Evolutionary conservation across 2,113 vertebrate species (phyloP).

Genomic region (Amphiprion percula): DNA sequence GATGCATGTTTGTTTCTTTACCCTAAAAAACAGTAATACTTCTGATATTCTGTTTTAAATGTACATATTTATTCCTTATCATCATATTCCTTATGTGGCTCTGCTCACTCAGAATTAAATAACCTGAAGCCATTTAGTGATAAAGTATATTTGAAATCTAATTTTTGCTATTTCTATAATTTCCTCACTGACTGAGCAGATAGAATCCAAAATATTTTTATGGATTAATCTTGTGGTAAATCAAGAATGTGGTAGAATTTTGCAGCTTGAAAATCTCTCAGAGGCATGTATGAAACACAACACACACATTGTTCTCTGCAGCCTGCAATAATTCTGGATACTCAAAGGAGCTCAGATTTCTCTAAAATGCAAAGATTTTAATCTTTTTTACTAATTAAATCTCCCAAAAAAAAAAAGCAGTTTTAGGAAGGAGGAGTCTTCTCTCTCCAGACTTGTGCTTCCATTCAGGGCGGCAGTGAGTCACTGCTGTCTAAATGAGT

Average conservation of each 20-base stretch:
- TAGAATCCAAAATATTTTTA: neutral
- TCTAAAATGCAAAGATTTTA: slow-evolving; percentile 9
- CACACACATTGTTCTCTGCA: neutral
- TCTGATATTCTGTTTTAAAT: neutral
- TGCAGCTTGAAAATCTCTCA: slow-evolving; percentile 29
- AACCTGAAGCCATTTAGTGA: neutral
- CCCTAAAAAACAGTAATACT: neutral
- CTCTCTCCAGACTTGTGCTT: slow-evolving; percentile 71
- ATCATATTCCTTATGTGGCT: slow-evolving; percentile 26
- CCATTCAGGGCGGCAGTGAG: slow-evolving; percentile 58
- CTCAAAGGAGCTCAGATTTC: neutral
- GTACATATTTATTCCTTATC: slow-evolving; percentile 43
- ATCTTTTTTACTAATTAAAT: neutral
- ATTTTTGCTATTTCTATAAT: neutral
- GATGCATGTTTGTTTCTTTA: neutral
- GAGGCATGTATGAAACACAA: neutral
- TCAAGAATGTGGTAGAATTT: neutral
- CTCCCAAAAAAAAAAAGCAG: slow-evolving; percentile 1
- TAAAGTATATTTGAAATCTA: neutral
- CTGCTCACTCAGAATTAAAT: slow-evolving; percentile 10
- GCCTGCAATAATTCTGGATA: neutral
- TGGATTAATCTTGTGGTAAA: neutral
- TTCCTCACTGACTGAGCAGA: neutral
- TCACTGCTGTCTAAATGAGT: slow-evolving; percentile 53
- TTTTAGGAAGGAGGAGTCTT: slow-evolving; percentile 32